Evolutionary conservation across 2,797 vertebrate genomes (phyloP), one percentile per base, ranked within the genome.

Genomic region (Nasua narica): DNA sequence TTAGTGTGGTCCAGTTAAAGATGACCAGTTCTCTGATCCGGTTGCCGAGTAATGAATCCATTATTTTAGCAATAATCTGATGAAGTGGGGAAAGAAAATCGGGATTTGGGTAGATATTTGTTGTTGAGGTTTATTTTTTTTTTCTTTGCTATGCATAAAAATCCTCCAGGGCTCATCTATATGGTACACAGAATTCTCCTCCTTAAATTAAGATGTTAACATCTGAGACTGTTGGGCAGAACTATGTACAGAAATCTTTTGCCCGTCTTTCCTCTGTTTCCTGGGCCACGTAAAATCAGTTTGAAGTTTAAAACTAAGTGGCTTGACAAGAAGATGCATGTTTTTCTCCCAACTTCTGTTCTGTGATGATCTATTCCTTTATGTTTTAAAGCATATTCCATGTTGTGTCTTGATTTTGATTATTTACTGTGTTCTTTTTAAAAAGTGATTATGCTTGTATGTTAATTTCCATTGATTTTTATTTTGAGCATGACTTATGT

Each of bases 401-500:
- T 98, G 72, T 98, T 87, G 96, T 98, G 92, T 98, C 96, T 97
- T 50, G 91, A 96, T 98, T 90, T 88, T 97, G 91, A 9, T 96
- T 82, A 96, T 98, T 98, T 98, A 69, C 98, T 97, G 97, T 98
- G 46, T 96, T 97, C 94, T 94, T 98, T 98, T 98, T 93, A 65
- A 97, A 95, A 95, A 97, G 90, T 95, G 79, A 97, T 86, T 98
- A 50, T 92, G 89, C 97, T 98, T 95, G 92, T 98, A 87, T 98
- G 97, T 98, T 97, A 91, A 97, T 98, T 98, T 98, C 95, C 97
- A 60, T 98, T 99, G 98, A 16, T 87, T 86, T 97, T 97, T 96
- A 87, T 98, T 98, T 97, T 99, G 96, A 98, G 97, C 97, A 98
- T 99, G 98, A 98, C 98, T 99, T 98, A 98, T 97, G 96, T 98